A percentile compares a stretch with the other conserved stretches of the same genome.
Evolutionary conservation across 2,888 invertebrate species (phyloP).

Genomic region (Papilio gigon): DNA sequence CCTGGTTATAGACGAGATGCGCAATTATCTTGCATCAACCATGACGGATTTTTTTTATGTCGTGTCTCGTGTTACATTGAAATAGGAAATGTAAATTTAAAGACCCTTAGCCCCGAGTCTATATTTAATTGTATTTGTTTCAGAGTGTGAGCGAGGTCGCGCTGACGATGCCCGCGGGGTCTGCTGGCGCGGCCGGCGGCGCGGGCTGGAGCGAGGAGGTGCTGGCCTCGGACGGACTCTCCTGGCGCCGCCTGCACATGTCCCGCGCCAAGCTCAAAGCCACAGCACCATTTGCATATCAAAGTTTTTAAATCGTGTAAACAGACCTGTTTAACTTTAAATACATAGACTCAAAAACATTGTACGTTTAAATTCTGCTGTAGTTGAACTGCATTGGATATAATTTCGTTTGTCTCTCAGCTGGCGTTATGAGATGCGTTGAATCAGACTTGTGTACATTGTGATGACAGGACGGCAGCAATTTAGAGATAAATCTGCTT

Average conservation of each 20-base stretch:
- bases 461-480: slow-evolving; percentile 52
- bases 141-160: slow-evolving; percentile 77
- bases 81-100: too few species aligned
- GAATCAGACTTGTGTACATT: slow-evolving; percentile 26
- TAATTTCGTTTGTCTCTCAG: slow-evolving; percentile 33
- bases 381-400: slow-evolving; percentile 28
- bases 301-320: not conserved
- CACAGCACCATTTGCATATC: not conserved
- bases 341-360: not conserved
- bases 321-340: not conserved
- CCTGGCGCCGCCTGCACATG: too few species aligned
- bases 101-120: not conserved
- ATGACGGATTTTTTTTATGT: too few species aligned
- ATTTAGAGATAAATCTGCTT: slow-evolving; percentile 27
- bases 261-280: too few species aligned
- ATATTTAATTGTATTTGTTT: slow-evolving; percentile 39
- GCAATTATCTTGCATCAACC: too few species aligned
- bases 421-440: slow-evolving; percentile 14
- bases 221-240: slow-evolving; percentile 82
- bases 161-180: slow-evolving; percentile 66
- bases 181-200: slow-evolving; percentile 49
- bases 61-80: too few species aligned
- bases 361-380: not conserved
- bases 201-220: slow-evolving; percentile 57
- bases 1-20: too few species aligned